These are phyloP conservation scores for Heliconius eleuchia DNA, from an alignment of 1,140 invertebrate species.

Conservation along the genomic window DNA sequence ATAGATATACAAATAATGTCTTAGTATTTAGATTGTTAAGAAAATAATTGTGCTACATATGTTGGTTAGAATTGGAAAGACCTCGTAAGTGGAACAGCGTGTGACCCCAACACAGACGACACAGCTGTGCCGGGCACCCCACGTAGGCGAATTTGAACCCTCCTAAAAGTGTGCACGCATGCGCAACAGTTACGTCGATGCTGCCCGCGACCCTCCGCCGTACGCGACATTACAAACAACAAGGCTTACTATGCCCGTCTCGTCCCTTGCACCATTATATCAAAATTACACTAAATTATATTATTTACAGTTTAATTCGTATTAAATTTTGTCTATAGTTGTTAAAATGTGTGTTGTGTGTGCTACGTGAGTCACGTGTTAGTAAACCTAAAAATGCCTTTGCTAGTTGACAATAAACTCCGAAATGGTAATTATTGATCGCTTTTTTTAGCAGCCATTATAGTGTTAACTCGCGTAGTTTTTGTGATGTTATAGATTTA, in stretches of 20 bases:
- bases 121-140: conserved; percentile 73
- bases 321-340: background rate
- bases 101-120: conserved; percentile 40
- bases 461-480: conserved; percentile 1
- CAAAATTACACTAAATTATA: conserved; percentile 37
- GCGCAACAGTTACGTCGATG: conserved; percentile 64
- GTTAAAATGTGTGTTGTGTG: conserved; percentile 60
- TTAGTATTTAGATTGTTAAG: background rate
- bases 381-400: conserved; percentile 61
- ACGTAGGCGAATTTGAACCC: conserved; percentile 63
- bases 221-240: conserved; percentile 54
- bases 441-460: conserved; percentile 62
- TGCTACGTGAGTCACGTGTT: conserved; percentile 59
- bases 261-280: conserved; percentile 44
- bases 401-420: conserved; percentile 64
- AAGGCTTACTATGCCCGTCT: conserved; percentile 61
- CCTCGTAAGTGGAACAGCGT: conserved; percentile 45
- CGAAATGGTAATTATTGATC: conserved; percentile 79
- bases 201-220: conserved; percentile 52
- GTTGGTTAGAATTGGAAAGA: background rate
- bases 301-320: conserved; percentile 30
- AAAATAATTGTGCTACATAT: background rate
- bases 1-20: background rate
- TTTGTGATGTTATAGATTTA: background rate
- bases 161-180: conserved; percentile 70